Evolutionary conservation across 2,113 vertebrate genomes (phyloP), one percentile per base, ranked within the genome.

Genomic region (Notothenia rossii): DNA sequence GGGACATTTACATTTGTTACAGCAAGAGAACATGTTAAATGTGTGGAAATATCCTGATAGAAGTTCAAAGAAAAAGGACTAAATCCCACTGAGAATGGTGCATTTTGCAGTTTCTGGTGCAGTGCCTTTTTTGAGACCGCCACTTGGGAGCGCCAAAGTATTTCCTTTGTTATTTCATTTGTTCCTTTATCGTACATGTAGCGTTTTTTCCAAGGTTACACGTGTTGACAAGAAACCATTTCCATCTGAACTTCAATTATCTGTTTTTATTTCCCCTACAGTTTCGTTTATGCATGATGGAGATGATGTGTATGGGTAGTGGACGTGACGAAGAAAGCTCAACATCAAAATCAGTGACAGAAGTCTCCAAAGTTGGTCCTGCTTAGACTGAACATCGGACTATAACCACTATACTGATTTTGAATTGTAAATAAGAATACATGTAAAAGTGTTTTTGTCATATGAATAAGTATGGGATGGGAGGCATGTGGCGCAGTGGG

Each of bases 311-410:
- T 56, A 94, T 92, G 78, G 84, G 85, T 77, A 81, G 71, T n/a
- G 87, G 87, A 60, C 86, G 86, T 56, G 93, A 94, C 10, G 93
- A 94, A 4, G 94, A 95, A 0, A 63, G 86, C 3, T 87, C 94
- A 14, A 1, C 83, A n/a, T 22, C 89, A 43, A 86, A 86, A 40
- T 93, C 93, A 55, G 87, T 92, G 77, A 95, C 93, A 51, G 93
- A 96, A 88, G 93, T 95, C 73, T 94, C 94, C 69, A 93, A 93
- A 69, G 93, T 94, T 15, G 85, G 67, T 0, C 90, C 91, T 55
- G 89, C 86, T 64, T 90, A 89, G 71, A 75, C 60, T 45, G 0
- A 15, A 60, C 15, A 49, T 29, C 2, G 7, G 3, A 29, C 17
- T 67, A 60, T 15, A 29, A 29, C 29, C 29, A 10, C 48, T n/a